Base-by-base conservation (phyloP, 2,113 vertebrate genomes). In the Dipodomys stephensi region DNA sequence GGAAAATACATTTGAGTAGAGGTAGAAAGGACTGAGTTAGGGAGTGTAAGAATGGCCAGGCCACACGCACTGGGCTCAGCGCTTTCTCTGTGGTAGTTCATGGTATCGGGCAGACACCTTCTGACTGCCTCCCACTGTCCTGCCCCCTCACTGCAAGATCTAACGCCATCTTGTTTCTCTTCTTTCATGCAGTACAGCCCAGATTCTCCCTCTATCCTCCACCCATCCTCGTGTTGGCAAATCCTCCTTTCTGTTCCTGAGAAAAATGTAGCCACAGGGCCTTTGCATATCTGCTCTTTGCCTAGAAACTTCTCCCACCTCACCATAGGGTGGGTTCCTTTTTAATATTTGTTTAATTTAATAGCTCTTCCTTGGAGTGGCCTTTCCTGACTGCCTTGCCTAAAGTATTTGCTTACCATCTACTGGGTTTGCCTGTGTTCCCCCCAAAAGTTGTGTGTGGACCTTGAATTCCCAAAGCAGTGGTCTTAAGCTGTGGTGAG, bases 61-160 rank as follows among this genome's bases (percentile, higher is more conserved):
- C 8, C 64, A 49, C 25, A 3, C 6, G 68, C 27, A 0, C 19
- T 4, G 57, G 35, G 6, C 27, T 62, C 11, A 15, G 44, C 44
- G 10, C 25, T 20, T 16, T 7, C 18, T 4, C 0, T 0, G 6
- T 6, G 3, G 7, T 3, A 10, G 28, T 23, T 62, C 15, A 2
- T 28, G 5, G 12, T 22, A 18, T 7, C 12, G 35, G 0, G 4
- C 20, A 4, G 6, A 10, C 0, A 1, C 10, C 2, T 39, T 25
- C 57, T n/a, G 28, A 65, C 53, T 12, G 62, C 62, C 62, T 12
- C 23, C 72, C 39, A 4, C 71, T 46, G 53, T 84, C 68, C 62
- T 46, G 35, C 23, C 32, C 12, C 22, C 65, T 65, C 60, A 57
- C 9, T 10, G 72, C 32, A 65, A n/a, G 67, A 16, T 67, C 88